Conservation (phyloP, 2,888 invertebrate species). For the Apamea epomidion region DNA sequence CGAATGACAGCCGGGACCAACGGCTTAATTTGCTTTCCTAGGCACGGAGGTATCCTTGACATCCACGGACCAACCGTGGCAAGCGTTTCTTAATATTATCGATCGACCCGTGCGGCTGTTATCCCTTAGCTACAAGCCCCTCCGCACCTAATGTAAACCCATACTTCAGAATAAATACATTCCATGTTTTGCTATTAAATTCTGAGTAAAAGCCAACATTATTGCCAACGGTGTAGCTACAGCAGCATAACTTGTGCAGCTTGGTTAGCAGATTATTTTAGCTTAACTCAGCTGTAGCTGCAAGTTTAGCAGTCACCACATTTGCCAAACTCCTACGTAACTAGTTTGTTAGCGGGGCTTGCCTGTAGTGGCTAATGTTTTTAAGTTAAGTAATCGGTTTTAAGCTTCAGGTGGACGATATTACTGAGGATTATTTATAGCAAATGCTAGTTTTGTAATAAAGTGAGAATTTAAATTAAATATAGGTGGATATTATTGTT, state of each 20-base stretch:
- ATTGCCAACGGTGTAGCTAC: constrained; percentile 34
- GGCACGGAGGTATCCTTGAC: background rate
- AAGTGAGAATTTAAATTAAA: background rate
- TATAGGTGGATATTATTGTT: background rate
- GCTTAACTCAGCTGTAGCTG: constrained; percentile 52
- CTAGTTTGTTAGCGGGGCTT: constrained; percentile 41
- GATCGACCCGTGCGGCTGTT: background rate
- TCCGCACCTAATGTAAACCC: background rate
- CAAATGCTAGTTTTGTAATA: background rate
- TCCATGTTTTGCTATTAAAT: constrained; percentile 19
- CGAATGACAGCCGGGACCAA: background rate
- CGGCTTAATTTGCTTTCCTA: background rate
- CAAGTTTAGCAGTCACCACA: constrained; percentile 60
- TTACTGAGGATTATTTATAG: background rate
- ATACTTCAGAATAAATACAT: constrained; percentile 5
- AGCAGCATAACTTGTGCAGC: constrained; percentile 48
- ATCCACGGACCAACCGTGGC: background rate
- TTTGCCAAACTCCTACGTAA: constrained; percentile 50
- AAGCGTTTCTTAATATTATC: background rate
- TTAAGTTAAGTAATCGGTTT: constrained; percentile 39
- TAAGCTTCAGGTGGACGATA: constrained; percentile 12
- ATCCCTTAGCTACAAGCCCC: background rate
- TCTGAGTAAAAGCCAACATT: constrained; percentile 21
- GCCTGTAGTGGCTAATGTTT: constrained; percentile 25
- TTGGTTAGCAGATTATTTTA: constrained; percentile 56